Evolutionary conservation across 2,888 invertebrate genomes (phyloP).

Genomic region (Lepetodrilus schrolli): DNA sequence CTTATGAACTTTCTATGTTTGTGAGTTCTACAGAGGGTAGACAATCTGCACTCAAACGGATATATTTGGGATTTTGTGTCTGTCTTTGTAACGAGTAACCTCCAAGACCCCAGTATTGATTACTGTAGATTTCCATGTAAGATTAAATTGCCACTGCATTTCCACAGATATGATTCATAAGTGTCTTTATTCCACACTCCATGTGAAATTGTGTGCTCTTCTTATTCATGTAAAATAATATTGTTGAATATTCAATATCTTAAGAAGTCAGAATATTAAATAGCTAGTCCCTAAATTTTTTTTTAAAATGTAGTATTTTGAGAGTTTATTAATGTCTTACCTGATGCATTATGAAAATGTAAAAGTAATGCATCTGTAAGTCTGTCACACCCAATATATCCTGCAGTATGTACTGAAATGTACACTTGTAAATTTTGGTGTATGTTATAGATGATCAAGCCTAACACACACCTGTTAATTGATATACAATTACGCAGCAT

Average conservation of each 20-base stretch:
- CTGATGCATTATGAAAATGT: no score
- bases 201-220: no score
- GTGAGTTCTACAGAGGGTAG: not conserved
- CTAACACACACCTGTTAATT: constrained; percentile 16
- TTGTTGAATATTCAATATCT: no score
- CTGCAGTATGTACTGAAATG: no score
- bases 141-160: not conserved
- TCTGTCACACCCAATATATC: no score
- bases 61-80: constrained; percentile 10
- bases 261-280: no score
- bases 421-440: not conserved
- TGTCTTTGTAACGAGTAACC: constrained; percentile 4
- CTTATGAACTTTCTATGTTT: not conserved
- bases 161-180: not conserved
- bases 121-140: not conserved
- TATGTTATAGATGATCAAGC: not conserved
- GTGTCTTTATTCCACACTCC: no score
- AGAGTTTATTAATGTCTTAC: no score
- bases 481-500: constrained; percentile 1
- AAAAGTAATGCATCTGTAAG: no score
- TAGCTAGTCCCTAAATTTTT: no score
- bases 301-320: no score
- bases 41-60: constrained; percentile 3
- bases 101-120: not conserved
- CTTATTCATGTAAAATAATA: no score